Conservation (phyloP, 2,888 invertebrate genomes). For the Steinernema scapterisci region DNA sequence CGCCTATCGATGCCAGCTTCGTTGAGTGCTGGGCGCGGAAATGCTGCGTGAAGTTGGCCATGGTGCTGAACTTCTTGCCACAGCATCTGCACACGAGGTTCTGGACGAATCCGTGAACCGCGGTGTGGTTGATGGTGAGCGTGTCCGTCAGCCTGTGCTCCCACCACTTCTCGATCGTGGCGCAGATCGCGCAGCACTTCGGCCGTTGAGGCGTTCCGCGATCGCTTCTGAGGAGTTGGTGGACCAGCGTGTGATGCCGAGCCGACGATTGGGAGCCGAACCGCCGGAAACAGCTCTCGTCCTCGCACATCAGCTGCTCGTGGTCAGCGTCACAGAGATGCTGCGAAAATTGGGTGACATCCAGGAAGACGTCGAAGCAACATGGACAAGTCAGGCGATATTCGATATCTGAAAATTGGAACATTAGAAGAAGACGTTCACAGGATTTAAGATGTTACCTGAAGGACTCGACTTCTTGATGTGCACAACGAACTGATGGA, state of each 20-base stretch:
- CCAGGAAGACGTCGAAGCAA: not conserved
- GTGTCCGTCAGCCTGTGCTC: conserved; percentile 4
- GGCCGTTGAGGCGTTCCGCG: not conserved
- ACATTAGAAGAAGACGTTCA: not conserved
- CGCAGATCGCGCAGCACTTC: conserved; percentile 3
- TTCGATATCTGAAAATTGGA: conserved; percentile 17
- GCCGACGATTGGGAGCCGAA: not conserved
- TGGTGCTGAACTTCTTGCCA: not conserved
- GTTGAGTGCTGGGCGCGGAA: not conserved
- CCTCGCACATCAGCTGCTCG: not conserved
- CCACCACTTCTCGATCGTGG: conserved; percentile 22
- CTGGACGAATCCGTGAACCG: not conserved
- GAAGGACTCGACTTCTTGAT: not conserved
- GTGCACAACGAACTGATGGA: not conserved
- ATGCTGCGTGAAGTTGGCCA: not conserved
- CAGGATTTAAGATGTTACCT: not conserved
- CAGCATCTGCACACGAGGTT: not conserved
- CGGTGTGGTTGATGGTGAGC: not conserved
- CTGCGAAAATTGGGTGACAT: not conserved
- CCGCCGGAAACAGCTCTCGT: not conserved
- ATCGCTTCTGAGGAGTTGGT: not conserved
- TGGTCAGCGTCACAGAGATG: conserved; percentile 8
- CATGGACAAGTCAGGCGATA: conserved; percentile 24
- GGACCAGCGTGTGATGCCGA: not conserved
- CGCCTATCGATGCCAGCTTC: not conserved